phyloP scores from a whole-genome alignment of 2,113 vertebrate species.

The Leptocoma aspasia region DNA sequence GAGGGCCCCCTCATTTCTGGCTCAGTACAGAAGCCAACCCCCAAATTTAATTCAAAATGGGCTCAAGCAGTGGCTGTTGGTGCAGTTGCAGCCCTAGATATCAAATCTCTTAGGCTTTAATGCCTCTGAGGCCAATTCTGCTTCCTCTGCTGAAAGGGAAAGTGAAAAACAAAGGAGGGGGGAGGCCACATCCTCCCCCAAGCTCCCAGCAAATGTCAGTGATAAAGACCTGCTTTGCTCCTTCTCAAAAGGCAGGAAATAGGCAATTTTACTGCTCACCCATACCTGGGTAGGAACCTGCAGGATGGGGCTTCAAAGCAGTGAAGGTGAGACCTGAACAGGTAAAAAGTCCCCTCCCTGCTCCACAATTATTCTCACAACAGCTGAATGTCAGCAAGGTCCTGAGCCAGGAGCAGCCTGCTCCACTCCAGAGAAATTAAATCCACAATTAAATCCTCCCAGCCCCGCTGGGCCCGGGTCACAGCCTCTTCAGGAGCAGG shows the following conservation, averaged over 20 bases:
- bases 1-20: background rate
- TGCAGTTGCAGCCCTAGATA: background rate
- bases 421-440: background rate
- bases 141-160: background rate
- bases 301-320: background rate
- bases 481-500: background rate
- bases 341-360: background rate
- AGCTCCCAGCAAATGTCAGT: background rate
- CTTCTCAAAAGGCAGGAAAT: background rate
- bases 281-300: background rate
- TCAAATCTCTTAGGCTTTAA: background rate
- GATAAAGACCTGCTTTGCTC: background rate
- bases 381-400: background rate
- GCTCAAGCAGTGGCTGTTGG: background rate
- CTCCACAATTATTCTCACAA: background rate
- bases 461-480: background rate
- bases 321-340: background rate
- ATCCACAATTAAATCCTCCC: slow-evolving; percentile 9
- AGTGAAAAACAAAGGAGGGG: background rate
- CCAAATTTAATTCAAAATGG: background rate
- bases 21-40: background rate
- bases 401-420: background rate
- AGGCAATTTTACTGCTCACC: background rate
- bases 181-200: background rate
- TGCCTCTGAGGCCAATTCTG: background rate